Conservation (phyloP, 2,113 vertebrate species). For the Centropus bengalensis region DNA sequence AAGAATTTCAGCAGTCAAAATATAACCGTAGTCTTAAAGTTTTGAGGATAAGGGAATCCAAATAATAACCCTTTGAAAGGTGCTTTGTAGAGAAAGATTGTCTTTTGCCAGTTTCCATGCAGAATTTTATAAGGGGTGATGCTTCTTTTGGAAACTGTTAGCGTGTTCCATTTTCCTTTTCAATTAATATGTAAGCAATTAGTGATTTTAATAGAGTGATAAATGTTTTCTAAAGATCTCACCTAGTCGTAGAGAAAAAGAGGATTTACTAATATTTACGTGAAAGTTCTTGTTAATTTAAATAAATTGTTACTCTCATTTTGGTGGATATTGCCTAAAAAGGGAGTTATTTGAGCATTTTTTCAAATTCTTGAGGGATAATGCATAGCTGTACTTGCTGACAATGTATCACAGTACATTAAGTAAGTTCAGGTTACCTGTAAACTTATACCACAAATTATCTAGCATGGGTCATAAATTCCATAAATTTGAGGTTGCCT, state of each 20-base stretch:
- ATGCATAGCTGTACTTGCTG: background rate
- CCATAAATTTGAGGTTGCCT: constrained; percentile 7
- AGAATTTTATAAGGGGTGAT: background rate
- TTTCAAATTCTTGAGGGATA: background rate
- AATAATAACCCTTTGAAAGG: background rate
- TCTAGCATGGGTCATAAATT: background rate
- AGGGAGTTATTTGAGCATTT: background rate
- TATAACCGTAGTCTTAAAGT: background rate
- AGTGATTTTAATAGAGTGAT: background rate
- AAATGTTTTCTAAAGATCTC: background rate
- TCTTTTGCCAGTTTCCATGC: background rate
- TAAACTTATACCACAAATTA: background rate
- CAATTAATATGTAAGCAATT: background rate
- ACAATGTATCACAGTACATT: background rate
- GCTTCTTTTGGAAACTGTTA: background rate
- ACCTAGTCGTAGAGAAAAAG: background rate
- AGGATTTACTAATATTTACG: background rate
- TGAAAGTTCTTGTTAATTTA: background rate
- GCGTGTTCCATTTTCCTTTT: background rate
- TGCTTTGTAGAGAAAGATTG: background rate
- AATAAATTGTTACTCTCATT: background rate
- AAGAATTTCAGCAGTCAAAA: background rate
- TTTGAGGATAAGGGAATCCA: background rate
- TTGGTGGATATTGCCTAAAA: background rate
- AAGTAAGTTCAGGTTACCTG: background rate